phyloP scores from a whole-genome alignment of 2,797 vertebrate genomes.

The Pseudocheirus occidentalis region DNA sequence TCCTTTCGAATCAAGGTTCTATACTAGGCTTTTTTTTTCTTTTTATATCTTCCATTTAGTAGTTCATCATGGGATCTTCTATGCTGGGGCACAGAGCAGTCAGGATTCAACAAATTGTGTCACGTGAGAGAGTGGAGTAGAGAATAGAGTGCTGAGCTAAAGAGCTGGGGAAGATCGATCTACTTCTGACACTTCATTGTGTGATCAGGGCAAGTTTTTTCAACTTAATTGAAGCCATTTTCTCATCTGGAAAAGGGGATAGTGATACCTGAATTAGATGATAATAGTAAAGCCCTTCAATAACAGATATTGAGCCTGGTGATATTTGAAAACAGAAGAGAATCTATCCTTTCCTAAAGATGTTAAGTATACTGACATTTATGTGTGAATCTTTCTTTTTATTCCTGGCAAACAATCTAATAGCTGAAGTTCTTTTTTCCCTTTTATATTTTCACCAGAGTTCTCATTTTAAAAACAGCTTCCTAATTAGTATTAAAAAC shows the following conservation, averaged over 20 bases:
- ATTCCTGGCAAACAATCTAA: constrained; percentile 58
- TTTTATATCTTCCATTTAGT: background rate
- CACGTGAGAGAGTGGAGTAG: background rate
- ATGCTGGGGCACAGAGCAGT: background rate
- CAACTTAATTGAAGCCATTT: background rate
- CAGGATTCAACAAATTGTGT: background rate
- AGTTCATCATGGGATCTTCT: background rate
- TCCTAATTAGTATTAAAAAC: background rate
- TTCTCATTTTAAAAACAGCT: constrained; percentile 47
- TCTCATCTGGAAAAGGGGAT: background rate
- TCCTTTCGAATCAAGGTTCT: constrained; percentile 18
- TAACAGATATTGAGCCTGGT: constrained; percentile 29
- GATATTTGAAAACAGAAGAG: constrained; percentile 43
- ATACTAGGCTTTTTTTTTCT: background rate
- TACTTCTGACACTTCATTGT: background rate
- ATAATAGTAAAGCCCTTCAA: constrained; percentile 44
- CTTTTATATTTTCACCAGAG: constrained; percentile 60
- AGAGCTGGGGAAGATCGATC: background rate
- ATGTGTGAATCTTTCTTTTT: constrained; percentile 49
- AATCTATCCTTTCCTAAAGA: constrained; percentile 42
- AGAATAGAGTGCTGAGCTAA: background rate
- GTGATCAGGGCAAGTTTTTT: background rate
- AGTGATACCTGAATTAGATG: background rate
- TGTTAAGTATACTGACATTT: constrained; percentile 25
- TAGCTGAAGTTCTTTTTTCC: constrained; percentile 13